A percentile compares a stretch with the other conserved stretches of the same genome.
phyloP scores from a whole-genome alignment of 2,888 invertebrate species.

The Lymantria monacha region DNA sequence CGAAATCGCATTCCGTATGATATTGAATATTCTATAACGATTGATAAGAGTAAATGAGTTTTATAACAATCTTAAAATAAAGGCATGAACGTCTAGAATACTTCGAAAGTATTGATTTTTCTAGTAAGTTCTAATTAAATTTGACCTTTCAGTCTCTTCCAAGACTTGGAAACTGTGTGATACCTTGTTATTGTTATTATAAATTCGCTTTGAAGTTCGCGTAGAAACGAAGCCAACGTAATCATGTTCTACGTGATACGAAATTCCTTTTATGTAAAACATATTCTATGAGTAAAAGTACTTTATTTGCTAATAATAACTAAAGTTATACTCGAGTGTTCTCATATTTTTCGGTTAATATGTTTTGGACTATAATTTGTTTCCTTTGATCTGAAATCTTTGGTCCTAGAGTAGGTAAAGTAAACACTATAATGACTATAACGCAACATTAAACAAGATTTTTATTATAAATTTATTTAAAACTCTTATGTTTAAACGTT shows the following conservation, averaged over 20 bases:
- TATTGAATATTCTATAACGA: too few species aligned
- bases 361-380: background rate
- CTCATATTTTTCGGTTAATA: background rate
- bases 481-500: too few species aligned
- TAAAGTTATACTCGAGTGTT: background rate
- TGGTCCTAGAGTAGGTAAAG: background rate
- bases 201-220: constrained; percentile 14
- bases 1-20: too few species aligned
- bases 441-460: background rate
- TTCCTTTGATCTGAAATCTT: constrained; percentile 1
- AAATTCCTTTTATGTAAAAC: constrained; percentile 1
- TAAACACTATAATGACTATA: constrained; percentile 1
- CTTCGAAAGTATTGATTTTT: too few species aligned
- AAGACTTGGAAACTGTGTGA: constrained; percentile 6
- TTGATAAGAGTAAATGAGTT: too few species aligned
- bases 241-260: constrained; percentile 15
- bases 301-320: background rate
- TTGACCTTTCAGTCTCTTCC: constrained; percentile 12
- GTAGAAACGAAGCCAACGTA: constrained; percentile 8
- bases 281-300: background rate
- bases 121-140: constrained; percentile 19
- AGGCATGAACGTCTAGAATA: too few species aligned
- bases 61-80: too few species aligned
- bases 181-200: constrained; percentile 1
- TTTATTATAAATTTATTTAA: too few species aligned